Evolutionary conservation across 2,113 vertebrate genomes (phyloP).

Genomic region (Notarius lentiginosus): DNA sequence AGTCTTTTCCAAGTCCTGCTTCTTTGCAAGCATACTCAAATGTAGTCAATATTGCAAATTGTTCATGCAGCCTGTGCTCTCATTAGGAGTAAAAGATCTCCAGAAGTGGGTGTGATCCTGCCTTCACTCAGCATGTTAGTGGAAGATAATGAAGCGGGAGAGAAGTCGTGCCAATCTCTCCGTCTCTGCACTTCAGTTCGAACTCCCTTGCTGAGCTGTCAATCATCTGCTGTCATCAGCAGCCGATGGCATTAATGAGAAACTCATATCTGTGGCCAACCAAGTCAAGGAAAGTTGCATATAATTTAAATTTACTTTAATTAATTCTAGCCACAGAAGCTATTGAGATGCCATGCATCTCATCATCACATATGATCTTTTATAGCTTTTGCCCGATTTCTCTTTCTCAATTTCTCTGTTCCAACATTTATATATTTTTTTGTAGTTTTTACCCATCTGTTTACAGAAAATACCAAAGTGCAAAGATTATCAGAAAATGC

Average conservation of each 20-base stretch:
- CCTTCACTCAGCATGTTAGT: constrained; percentile 25
- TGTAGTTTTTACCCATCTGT: too few relatives aligned
- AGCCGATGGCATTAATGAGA: constrained; percentile 15
- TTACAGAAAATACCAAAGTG: not conserved
- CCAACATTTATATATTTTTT: not conserved
- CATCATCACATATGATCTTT: constrained; percentile 17
- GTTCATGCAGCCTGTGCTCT: constrained; percentile 33
- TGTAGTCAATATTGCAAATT: not conserved
- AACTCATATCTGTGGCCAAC: constrained; percentile 7
- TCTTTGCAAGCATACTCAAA: constrained; percentile 21
- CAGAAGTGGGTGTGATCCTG: constrained; percentile 13
- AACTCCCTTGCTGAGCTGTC: constrained; percentile 52
- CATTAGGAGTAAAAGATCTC: constrained; percentile 43
- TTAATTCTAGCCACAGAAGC: not conserved
- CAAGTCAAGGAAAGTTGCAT: constrained; percentile 25
- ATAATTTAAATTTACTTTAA: not conserved
- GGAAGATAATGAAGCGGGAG: constrained; percentile 65
- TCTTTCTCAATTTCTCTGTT: too few relatives aligned
- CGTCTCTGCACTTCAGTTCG: constrained; percentile 27
- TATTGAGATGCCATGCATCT: constrained; percentile 5
- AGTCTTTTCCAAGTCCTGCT: not conserved
- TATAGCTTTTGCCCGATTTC: constrained; percentile 17
- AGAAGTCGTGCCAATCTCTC: constrained; percentile 56
- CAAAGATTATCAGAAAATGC: too few relatives aligned
- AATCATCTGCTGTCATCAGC: constrained; percentile 64